Conservation (phyloP, 2,797 vertebrate genomes). For the Crossoptilon crossoptilon region DNA sequence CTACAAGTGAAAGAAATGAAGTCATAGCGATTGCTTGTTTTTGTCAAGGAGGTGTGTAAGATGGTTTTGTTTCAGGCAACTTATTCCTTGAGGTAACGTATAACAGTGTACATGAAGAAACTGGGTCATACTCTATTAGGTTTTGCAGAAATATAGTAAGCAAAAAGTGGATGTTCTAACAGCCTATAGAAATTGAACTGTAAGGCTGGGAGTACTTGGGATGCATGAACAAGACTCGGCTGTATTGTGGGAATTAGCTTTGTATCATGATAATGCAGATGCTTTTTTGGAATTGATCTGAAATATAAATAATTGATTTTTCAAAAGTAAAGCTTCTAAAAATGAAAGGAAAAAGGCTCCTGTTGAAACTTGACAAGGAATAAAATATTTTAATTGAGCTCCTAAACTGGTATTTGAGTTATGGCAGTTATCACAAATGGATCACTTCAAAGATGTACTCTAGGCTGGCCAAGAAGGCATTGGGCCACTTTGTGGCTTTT, state of each 20-base stretch:
- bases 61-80: not conserved
- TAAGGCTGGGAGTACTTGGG: not conserved
- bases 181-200: not conserved
- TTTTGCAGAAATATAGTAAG: not conserved
- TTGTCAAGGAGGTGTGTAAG: not conserved
- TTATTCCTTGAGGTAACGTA: conserved; percentile 16
- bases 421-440: not conserved
- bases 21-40: not conserved
- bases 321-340: not conserved
- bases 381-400: not conserved
- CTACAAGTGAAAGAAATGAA: not conserved
- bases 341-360: not conserved
- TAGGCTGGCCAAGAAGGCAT: not conserved
- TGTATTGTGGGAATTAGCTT: not conserved
- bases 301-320: not conserved
- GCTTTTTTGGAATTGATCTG: not conserved
- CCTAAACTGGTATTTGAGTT: not conserved
- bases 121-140: not conserved
- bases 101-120: not conserved
- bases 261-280: not conserved
- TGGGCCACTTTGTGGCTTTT: not conserved
- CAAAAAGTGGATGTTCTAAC: not conserved
- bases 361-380: not conserved
- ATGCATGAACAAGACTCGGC: not conserved
- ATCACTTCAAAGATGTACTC: not conserved